phyloP scores from a whole-genome alignment of 2,113 vertebrate species.

The Sciurus niger region DNA sequence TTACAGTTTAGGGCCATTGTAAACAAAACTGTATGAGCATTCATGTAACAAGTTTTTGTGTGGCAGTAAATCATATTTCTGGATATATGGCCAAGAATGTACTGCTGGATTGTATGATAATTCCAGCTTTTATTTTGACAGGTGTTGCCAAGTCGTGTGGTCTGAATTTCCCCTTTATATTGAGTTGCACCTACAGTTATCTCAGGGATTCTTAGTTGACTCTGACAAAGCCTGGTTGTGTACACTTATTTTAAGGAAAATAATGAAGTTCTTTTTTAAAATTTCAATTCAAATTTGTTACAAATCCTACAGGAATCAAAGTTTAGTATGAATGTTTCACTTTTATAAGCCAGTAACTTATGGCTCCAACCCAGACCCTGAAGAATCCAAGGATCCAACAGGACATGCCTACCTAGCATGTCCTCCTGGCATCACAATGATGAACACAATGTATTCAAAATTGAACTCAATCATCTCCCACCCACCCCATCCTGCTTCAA shows the following conservation, averaged over 20 bases:
- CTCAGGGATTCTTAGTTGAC: neutral
- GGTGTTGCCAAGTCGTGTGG: no score
- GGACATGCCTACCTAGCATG: neutral
- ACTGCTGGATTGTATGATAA: no score
- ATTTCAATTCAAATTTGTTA: neutral
- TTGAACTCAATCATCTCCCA: neutral
- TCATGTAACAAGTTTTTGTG: no score
- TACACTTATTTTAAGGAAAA: neutral
- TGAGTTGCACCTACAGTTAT: neutral
- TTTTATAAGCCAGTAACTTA: slow-evolving; percentile 17
- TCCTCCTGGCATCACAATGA: neutral
- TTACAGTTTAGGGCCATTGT: no score
- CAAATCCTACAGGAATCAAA: slow-evolving; percentile 32
- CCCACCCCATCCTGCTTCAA: neutral
- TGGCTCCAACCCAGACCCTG: neutral
- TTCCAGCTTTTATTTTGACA: no score
- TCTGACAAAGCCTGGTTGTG: neutral
- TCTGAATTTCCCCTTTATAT: no score
- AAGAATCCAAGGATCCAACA: neutral
- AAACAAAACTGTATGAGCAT: no score
- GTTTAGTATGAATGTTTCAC: neutral
- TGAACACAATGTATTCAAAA: neutral
- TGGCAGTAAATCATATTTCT: no score
- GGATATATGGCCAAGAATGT: no score
- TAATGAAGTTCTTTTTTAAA: neutral